Conservation (phyloP, 2,888 invertebrate species). For the Mesorhabditis belari region DNA sequence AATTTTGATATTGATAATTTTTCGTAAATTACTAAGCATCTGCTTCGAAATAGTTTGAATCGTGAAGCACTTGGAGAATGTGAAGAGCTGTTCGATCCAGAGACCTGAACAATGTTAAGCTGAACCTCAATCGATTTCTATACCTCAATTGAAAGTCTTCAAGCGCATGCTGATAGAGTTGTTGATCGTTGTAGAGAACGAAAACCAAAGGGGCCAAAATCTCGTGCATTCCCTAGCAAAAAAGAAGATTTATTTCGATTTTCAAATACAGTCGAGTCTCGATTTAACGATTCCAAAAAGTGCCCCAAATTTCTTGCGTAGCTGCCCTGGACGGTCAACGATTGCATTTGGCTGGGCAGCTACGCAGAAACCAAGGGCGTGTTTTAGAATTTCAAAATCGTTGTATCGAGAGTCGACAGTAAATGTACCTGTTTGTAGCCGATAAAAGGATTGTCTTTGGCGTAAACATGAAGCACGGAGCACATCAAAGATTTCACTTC, state of each 20-base stretch:
- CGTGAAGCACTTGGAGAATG: conserved; percentile 64
- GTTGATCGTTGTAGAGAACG: conserved; percentile 71
- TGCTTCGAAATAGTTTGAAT: conserved; percentile 65
- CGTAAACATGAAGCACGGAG: conserved; percentile 61
- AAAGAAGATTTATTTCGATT: no score
- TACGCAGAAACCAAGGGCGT: no score
- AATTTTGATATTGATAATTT: neutral
- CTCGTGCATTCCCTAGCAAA: conserved; percentile 73
- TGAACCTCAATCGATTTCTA: neutral
- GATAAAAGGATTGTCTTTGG: conserved; percentile 65
- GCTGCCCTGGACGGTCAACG: no score
- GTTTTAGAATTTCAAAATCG: no score
- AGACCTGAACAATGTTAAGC: conserved; percentile 11
- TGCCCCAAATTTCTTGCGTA: no score
- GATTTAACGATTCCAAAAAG: no score
- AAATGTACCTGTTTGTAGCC: conserved; percentile 71
- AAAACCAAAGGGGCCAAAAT: conserved; percentile 73
- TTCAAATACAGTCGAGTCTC: no score
- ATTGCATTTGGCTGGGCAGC: no score
- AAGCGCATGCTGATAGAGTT: conserved; percentile 63
- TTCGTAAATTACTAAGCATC: conserved; percentile 67
- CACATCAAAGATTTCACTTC: conserved; percentile 70
- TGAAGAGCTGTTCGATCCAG: conserved; percentile 21
- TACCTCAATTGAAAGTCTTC: conserved; percentile 58
- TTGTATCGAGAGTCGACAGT: no score